phyloP scores from a whole-genome alignment of 1,140 invertebrate species.

The Acyrthosiphon pisum region DNA sequence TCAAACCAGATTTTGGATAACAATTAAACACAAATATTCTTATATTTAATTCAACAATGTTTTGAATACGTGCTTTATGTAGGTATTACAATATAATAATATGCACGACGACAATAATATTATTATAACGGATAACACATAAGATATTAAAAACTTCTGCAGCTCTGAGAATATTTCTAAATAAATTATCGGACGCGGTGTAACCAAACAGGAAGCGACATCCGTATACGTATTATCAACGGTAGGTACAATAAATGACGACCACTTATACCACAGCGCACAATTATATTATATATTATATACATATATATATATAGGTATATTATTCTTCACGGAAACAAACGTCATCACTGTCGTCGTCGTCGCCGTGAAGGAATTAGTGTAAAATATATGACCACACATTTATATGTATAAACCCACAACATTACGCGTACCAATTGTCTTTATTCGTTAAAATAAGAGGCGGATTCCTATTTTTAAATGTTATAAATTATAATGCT shows the following conservation, averaged over 20 bases:
- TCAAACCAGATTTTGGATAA: background rate
- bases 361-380: background rate
- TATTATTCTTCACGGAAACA: background rate
- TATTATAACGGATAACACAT: background rate
- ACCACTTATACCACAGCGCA: background rate
- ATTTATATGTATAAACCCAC: background rate
- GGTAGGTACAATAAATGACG: background rate
- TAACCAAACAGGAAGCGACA: conserved; percentile 13
- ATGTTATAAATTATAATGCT: conserved; percentile 11
- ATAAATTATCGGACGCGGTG: conserved; percentile 19
- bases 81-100: background rate
- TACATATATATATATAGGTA: background rate
- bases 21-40: background rate
- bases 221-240: background rate
- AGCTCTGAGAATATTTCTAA: background rate
- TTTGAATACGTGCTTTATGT: too few relatives aligned
- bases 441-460: background rate
- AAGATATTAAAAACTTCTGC: background rate
- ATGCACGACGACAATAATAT: too few relatives aligned
- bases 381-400: background rate
- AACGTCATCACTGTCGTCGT: background rate
- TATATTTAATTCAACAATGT: background rate
- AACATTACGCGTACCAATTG: background rate
- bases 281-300: background rate
- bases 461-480: background rate